phyloP scores from a whole-genome alignment of 1,140 invertebrate species.

The Hermetia illucens region DNA sequence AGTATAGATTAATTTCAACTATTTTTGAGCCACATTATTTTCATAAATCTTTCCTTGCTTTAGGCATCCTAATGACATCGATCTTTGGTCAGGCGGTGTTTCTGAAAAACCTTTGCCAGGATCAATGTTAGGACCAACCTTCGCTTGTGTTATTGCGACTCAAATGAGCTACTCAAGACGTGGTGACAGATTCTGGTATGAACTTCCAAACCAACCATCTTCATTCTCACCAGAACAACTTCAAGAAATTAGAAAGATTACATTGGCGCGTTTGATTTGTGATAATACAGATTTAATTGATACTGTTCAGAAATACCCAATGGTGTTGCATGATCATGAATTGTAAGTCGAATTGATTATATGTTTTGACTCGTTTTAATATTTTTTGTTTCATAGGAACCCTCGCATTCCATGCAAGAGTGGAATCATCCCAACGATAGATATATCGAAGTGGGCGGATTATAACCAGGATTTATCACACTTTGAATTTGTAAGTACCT shows the following conservation, averaged over 20 bases:
- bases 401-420: constrained; percentile 79
- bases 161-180: constrained; percentile 84
- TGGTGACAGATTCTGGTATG: constrained; percentile 95
- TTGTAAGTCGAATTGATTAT: constrained; percentile 46
- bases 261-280: constrained; percentile 79
- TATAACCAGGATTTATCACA: constrained; percentile 36
- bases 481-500: constrained; percentile 42
- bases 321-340: constrained; percentile 82
- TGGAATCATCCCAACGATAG: constrained; percentile 69
- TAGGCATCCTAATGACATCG: constrained; percentile 72
- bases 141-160: constrained; percentile 90
- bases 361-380: constrained; percentile 2
- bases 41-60: constrained; percentile 1
- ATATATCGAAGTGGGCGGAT: constrained; percentile 79
- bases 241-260: constrained; percentile 73
- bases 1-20: constrained; percentile 37
- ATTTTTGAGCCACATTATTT: constrained; percentile 7
- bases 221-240: constrained; percentile 85
- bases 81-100: constrained; percentile 87
- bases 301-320: constrained; percentile 85
- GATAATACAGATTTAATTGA: constrained; percentile 89
- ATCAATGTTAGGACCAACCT: constrained; percentile 86
- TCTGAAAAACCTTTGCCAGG: constrained; percentile 74
- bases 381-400: constrained; percentile 46
- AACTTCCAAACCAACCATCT: constrained; percentile 80